phyloP scores from a whole-genome alignment of 2,113 vertebrate genomes.

The Galbula dea region DNA sequence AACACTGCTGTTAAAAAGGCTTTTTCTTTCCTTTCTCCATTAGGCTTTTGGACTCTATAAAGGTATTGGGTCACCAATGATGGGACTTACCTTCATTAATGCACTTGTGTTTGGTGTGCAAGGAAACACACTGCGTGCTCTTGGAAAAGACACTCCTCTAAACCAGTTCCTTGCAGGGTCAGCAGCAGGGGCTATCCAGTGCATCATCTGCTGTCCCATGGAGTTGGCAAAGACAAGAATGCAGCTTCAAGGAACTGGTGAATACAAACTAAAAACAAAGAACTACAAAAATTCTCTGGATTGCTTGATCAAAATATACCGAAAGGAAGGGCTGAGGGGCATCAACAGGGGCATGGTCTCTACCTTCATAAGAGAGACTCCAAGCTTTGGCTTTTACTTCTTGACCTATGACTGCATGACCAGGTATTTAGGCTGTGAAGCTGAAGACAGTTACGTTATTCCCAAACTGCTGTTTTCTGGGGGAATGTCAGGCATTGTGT shows the following conservation, averaged over 20 bases:
- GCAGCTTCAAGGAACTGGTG: conserved; percentile 91
- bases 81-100: conserved; percentile 98
- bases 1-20: neutral
- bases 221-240: conserved; percentile 96
- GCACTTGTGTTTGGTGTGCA: conserved; percentile 96
- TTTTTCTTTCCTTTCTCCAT: neutral
- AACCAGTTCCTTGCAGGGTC: conserved; percentile 95
- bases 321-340: conserved; percentile 84
- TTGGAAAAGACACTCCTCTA: conserved; percentile 85
- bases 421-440: conserved; percentile 86
- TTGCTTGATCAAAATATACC: conserved; percentile 90
- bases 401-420: conserved; percentile 89
- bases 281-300: conserved; percentile 93
- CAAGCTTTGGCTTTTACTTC: conserved; percentile 96
- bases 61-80: conserved; percentile 96
- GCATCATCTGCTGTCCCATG: conserved; percentile 95
- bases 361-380: conserved; percentile 90
- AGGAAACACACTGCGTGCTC: conserved; percentile 85
- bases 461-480: conserved; percentile 93
- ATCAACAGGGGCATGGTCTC: conserved; percentile 92
- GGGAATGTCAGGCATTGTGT: conserved; percentile 89
- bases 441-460: conserved; percentile 83
- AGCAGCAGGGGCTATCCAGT: conserved; percentile 90
- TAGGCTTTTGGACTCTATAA: conserved; percentile 92
- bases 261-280: conserved; percentile 81